Evolutionary conservation across 2,113 vertebrate genomes (phyloP).

Genomic region (Trogon surrucura): DNA sequence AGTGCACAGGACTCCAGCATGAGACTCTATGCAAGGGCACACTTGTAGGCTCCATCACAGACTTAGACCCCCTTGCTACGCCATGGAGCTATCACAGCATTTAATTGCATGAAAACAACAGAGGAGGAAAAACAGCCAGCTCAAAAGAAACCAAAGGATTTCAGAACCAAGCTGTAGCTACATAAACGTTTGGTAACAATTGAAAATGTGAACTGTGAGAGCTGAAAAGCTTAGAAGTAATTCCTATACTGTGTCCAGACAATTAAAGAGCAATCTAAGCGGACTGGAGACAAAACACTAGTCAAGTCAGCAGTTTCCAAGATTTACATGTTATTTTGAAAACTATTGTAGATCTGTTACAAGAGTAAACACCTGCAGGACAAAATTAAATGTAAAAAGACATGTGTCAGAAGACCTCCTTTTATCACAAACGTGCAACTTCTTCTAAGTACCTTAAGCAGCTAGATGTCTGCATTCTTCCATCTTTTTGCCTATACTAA

Average conservation of each 20-base stretch:
- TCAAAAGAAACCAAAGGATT: not conserved
- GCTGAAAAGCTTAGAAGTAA: not conserved
- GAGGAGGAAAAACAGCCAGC: not conserved
- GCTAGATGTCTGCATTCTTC: too few species aligned
- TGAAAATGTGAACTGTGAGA: not conserved
- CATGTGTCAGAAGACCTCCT: not conserved
- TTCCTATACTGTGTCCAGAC: not conserved
- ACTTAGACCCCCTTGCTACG: not conserved
- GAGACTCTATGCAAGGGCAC: not conserved
- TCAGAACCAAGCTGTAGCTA: not conserved
- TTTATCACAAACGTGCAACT: not conserved
- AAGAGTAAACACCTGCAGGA: not conserved
- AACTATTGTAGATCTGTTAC: not conserved
- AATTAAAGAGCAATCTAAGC: not conserved
- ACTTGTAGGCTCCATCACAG: not conserved
- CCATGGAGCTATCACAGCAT: not conserved
- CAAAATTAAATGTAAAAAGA: not conserved
- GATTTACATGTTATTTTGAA: not conserved
- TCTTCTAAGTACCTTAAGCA: not conserved
- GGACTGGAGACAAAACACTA: not conserved
- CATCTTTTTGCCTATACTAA: not conserved
- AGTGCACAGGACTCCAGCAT: not conserved
- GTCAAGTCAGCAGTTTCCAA: not conserved
- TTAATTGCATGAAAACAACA: not conserved
- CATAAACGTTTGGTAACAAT: not conserved